These are phyloP conservation scores for Stercorarius parasiticus DNA, from an alignment of 2,113 vertebrate species.

Conservation along the genomic window DNA sequence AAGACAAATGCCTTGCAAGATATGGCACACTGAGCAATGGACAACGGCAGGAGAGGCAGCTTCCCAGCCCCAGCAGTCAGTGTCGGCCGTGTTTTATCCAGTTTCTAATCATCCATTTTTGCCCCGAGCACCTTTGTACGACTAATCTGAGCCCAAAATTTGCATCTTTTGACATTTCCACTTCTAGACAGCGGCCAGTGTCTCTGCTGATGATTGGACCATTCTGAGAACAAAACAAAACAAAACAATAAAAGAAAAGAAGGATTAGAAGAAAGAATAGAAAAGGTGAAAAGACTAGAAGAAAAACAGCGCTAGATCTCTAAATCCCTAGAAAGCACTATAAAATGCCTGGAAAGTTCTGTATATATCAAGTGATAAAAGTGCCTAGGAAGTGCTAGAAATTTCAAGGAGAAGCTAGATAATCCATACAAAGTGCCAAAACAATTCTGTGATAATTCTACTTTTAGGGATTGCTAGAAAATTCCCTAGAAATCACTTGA, in stretches of 20 bases:
- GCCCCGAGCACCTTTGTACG: slow-evolving; percentile 94
- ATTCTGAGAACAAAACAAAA: slow-evolving; percentile 71
- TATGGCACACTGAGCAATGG: slow-evolving; percentile 13
- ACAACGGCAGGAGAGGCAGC: background rate
- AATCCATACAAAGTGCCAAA: background rate
- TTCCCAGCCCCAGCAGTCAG: slow-evolving; percentile 70
- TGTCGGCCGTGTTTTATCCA: slow-evolving; percentile 91
- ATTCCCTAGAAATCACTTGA: background rate
- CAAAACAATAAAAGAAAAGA: background rate
- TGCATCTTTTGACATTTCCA: slow-evolving; percentile 96
- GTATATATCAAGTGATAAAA: background rate
- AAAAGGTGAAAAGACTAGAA: background rate
- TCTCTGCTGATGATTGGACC: slow-evolving; percentile 96
- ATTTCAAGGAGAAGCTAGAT: background rate
- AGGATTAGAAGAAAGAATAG: background rate
- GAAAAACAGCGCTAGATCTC: background rate
- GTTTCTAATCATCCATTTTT: slow-evolving; percentile 98
- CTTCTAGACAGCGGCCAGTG: slow-evolving; percentile 95
- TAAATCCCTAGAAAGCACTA: background rate
- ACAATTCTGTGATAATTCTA: background rate
- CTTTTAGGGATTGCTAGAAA: background rate
- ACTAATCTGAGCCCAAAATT: slow-evolving; percentile 94
- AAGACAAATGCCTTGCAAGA: background rate
- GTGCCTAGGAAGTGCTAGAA: background rate
- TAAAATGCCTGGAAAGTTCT: background rate